Evolutionary conservation across 2,797 vertebrate genomes (phyloP).

Genomic region (Lacerta agilis): DNA sequence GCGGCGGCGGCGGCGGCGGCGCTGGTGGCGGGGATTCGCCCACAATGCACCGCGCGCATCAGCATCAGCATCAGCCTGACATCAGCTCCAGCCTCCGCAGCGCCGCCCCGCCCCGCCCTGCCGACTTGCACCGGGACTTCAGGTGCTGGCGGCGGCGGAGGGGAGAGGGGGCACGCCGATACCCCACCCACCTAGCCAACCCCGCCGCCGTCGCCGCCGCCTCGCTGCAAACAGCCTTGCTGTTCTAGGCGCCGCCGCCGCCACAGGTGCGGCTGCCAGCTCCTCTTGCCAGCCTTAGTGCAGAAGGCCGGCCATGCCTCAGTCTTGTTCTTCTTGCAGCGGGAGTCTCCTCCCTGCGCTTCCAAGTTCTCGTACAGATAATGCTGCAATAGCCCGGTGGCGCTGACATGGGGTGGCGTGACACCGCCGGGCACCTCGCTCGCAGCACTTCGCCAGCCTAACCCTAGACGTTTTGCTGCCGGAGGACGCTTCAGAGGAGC

Average conservation of each 20-base stretch:
- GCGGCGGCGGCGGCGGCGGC: conserved; percentile 27
- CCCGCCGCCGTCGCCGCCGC: too few species aligned
- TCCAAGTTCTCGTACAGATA: background rate
- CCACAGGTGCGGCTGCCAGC: background rate
- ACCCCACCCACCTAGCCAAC: background rate
- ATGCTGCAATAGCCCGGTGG: background rate
- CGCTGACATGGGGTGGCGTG: background rate
- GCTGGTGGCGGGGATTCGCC: conserved; percentile 49
- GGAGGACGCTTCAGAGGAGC: too few species aligned
- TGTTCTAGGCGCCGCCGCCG: background rate
- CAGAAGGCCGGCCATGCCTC: background rate
- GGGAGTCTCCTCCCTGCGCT: background rate
- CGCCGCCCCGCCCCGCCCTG: background rate
- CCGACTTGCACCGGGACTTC: conserved; percentile 19
- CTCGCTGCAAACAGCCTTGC: background rate
- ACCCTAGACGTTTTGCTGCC: background rate
- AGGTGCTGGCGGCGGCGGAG: background rate
- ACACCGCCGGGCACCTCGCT: background rate
- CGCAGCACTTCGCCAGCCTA: background rate
- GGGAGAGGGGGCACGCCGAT: background rate
- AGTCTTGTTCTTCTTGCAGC: too few species aligned
- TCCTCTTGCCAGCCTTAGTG: too few species aligned
- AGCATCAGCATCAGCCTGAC: conserved; percentile 38
- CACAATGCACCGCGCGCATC: conserved; percentile 60
- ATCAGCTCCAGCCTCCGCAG: conserved; percentile 39